phyloP scores from a whole-genome alignment of 2,113 vertebrate genomes.

The Epinephelus lanceolatus region DNA sequence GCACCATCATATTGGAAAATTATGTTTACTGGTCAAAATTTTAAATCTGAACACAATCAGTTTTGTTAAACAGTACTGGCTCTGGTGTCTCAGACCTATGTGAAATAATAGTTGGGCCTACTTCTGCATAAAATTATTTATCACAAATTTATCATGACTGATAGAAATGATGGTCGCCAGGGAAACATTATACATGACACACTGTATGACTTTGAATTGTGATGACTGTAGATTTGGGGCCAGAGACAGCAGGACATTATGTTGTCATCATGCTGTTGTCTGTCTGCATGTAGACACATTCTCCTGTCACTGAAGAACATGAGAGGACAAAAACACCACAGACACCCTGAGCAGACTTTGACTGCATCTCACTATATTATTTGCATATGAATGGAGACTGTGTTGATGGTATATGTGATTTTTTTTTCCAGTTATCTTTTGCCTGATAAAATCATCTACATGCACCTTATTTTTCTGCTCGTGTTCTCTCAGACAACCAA shows the following conservation, averaged over 20 bases:
- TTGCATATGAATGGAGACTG: neutral
- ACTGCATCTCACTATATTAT: neutral
- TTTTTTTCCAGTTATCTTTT: too few relatives aligned
- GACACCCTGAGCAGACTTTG: neutral
- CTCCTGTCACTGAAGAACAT: neutral
- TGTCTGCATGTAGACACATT: neutral
- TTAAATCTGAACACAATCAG: too few relatives aligned
- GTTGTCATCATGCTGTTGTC: neutral
- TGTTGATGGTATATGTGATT: neutral
- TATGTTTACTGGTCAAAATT: too few relatives aligned
- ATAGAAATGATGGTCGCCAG: too few relatives aligned
- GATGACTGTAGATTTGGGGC: neutral
- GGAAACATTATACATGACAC: neutral
- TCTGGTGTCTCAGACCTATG: too few relatives aligned
- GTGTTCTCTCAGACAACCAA: conserved; percentile 13
- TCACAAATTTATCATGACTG: too few relatives aligned
- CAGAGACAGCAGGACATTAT: neutral
- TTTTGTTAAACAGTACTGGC: too few relatives aligned
- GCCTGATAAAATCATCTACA: conserved; percentile 19
- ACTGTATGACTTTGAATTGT: neutral
- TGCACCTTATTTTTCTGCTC: neutral
- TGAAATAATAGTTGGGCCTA: too few relatives aligned
- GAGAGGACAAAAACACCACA: neutral
- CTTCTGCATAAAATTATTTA: too few relatives aligned
- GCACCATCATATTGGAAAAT: too few relatives aligned